These are phyloP conservation scores for Nematostella vectensis DNA, from an alignment of 92 coral and sea anemone species.

Conservation along the genomic window DNA sequence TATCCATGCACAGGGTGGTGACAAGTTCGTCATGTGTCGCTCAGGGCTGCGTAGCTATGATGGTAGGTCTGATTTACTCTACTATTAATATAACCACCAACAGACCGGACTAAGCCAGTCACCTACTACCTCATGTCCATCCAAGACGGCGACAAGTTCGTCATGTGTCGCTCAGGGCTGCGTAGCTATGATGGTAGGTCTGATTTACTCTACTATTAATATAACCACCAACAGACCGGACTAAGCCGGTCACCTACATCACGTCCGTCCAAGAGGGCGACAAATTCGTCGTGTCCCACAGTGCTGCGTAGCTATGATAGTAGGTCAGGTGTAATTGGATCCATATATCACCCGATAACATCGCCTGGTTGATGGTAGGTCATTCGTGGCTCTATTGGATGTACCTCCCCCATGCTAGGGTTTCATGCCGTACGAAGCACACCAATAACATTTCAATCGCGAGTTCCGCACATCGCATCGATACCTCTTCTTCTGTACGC, in stretches of 20 bases:
- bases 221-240: conserved; percentile 77
- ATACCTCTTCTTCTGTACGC: too few relatives aligned
- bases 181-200: conserved; percentile 68
- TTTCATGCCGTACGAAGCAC: too few relatives aligned
- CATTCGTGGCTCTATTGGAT: too few relatives aligned
- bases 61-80: conserved; percentile 27
- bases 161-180: conserved; percentile 92
- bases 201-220: background rate
- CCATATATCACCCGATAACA: conserved; percentile 12
- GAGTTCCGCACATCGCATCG: too few relatives aligned
- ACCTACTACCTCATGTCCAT: conserved; percentile 41
- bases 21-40: conserved; percentile 90
- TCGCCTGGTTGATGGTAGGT: background rate
- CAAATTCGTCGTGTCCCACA: conserved; percentile 86
- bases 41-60: conserved; percentile 76
- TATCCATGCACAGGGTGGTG: conserved; percentile 75
- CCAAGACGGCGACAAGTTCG: conserved; percentile 81
- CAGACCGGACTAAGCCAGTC: conserved; percentile 91
- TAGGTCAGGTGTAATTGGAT: conserved; percentile 7
- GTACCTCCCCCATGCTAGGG: too few relatives aligned
- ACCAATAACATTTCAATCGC: too few relatives aligned
- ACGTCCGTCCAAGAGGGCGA: conserved; percentile 71
- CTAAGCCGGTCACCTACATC: conserved; percentile 67
- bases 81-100: conserved; percentile 34
- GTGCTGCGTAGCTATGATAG: conserved; percentile 73